Conservation (phyloP, 2,888 invertebrate genomes). For the Eupithecia exiguata region DNA sequence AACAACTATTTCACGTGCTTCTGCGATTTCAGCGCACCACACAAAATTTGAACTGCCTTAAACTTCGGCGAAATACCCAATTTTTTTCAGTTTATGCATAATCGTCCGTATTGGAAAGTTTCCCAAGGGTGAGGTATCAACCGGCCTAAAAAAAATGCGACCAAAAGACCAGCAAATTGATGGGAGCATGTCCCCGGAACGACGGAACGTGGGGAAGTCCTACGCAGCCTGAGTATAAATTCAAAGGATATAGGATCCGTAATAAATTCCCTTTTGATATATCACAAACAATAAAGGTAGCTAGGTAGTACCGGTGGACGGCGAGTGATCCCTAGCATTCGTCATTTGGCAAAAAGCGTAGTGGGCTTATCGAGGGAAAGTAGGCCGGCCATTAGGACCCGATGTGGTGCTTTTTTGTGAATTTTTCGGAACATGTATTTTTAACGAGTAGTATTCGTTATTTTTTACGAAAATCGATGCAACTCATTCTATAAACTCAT, state of each 20-base stretch:
- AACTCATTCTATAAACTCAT: too few species aligned
- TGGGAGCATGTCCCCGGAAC: neutral
- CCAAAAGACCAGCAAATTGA: conserved; percentile 1
- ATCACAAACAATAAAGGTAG: conserved; percentile 71
- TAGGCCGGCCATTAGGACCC: conserved; percentile 12
- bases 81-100: too few species aligned
- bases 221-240: conserved; percentile 51
- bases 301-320: conserved; percentile 54
- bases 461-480: neutral
- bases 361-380: conserved; percentile 24
- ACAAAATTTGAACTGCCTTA: neutral
- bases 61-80: neutral
- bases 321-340: conserved; percentile 62
- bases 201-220: conserved; percentile 5
- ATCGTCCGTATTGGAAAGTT: neutral
- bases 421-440: neutral
- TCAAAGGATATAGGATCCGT: conserved; percentile 55
- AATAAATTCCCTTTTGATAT: conserved; percentile 74
- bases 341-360: conserved; percentile 62
- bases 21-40: neutral
- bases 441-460: neutral
- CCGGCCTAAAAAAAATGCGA: too few species aligned
- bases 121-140: neutral
- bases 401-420: neutral
- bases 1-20: neutral